Evolutionary conservation across 2,797 vertebrate genomes (phyloP).

Genomic region (Centropyge bicolor): DNA sequence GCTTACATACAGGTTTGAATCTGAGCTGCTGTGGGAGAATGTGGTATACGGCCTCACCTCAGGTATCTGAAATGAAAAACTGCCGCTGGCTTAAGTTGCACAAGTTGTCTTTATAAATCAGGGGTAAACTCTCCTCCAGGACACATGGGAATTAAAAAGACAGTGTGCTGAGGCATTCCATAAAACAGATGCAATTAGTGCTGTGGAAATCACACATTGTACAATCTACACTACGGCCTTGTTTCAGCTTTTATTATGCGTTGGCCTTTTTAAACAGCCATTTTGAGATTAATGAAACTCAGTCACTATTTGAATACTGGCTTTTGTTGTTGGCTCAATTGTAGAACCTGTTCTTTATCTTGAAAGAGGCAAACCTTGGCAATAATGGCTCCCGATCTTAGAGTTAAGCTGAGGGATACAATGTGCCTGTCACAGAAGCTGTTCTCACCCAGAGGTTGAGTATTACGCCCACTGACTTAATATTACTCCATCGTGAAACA

Average conservation of each 20-base stretch:
- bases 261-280: background rate
- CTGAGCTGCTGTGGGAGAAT: background rate
- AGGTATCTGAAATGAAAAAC: background rate
- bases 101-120: background rate
- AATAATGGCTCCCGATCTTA: background rate
- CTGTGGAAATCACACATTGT: background rate
- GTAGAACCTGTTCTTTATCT: background rate
- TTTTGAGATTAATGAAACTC: background rate
- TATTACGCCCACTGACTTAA: background rate
- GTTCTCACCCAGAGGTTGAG: background rate
- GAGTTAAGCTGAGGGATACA: background rate
- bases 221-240: no score
- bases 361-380: background rate
- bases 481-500: background rate
- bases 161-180: background rate
- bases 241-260: background rate
- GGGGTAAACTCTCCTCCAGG: background rate
- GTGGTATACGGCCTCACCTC: background rate
- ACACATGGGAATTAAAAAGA: background rate
- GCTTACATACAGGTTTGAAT: slow-evolving; percentile 1
- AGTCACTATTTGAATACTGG: background rate
- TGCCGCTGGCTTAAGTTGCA: background rate
- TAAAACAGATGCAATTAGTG: background rate
- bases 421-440: background rate
- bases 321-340: background rate